Percentiles rank a stretch among this genome's conserved stretches.
These are phyloP conservation scores for Pachymerium ferrugineum DNA, from an alignment of 2,888 invertebrate species.

Conservation along the genomic window DNA sequence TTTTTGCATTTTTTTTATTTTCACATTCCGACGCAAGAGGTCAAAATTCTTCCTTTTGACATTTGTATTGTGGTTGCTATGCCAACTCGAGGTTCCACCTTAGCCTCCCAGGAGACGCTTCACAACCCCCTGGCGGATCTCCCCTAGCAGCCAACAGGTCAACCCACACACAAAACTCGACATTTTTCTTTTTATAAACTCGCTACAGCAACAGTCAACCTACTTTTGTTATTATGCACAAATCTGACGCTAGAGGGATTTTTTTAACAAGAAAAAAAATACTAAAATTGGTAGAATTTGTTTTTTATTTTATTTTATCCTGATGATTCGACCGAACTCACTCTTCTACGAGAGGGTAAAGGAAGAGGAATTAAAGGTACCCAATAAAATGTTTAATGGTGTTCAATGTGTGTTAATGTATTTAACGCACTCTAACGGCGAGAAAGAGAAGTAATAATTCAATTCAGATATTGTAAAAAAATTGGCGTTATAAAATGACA, in stretches of 20 bases:
- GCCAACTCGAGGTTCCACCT: neutral
- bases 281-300: too few relatives aligned
- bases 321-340: neutral
- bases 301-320: neutral
- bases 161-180: too few relatives aligned
- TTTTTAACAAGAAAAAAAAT: too few relatives aligned
- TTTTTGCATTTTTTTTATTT: neutral
- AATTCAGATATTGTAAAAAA: too few relatives aligned
- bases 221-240: too few relatives aligned
- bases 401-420: too few relatives aligned
- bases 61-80: neutral
- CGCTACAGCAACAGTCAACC: too few relatives aligned
- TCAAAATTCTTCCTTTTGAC: conserved; percentile 4
- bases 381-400: neutral
- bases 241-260: too few relatives aligned
- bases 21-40: neutral
- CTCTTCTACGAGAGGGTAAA: neutral
- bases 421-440: too few relatives aligned
- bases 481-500: too few relatives aligned
- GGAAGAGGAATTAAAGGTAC: neutral
- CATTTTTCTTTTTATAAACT: too few relatives aligned
- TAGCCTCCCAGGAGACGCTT: neutral
- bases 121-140: neutral
- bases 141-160: neutral
- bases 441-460: too few relatives aligned